Base-by-base conservation (phyloP, 1,140 invertebrate genomes). In the Ridgeia piscesae region DNA sequence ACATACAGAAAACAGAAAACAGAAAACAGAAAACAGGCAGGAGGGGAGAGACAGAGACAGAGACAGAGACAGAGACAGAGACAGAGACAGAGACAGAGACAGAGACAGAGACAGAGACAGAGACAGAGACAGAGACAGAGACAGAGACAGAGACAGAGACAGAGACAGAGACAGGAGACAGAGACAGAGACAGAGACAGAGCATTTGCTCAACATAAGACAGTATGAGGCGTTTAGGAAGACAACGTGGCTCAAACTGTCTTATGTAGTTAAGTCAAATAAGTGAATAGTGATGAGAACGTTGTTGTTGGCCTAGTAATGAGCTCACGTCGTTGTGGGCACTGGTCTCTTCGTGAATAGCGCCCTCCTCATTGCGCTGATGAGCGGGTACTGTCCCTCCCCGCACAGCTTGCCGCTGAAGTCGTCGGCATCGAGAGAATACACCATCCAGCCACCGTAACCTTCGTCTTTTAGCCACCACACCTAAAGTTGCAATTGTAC, bases 361-460 rank as follows among this genome's bases (percentile, higher is more conserved):
- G 89, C 89, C 93, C 96, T 95, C 35, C 96, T 96, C 0, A 77
- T 77, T 77, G 95, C 93, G 94, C 0, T 97, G 96, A 48, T 97
- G 95, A 93, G 96, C 9, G 97, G 97, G 33, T 96, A 96, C 14
- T 97, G 95, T n/a, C 97, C 97, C 58, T 95, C 95, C 50, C 94
- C 93, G 93, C 95, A 96, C 34, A 93, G 93, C 11, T 91, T 93
- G 33, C 95, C 95, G 14, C 91, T 92, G 92, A 95, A 96, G 93
- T 96, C 95, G 92, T 98, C 98, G 92, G 95, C 94, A 92, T 95
- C 95, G 8, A 95, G 92, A 21, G 95, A 94, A 95, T 98, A 99
- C 1, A 98, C 97, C 93, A 98, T 97, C 1, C 97, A 97, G 17
- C 98, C 98, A 1, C 97, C 98, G 92, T 97, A 97, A 17, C 97